Percentiles rank a stretch among this genome's conserved stretches.
Conservation (phyloP, 1,140 invertebrate genomes). For the Scaptomyza pallida region DNA sequence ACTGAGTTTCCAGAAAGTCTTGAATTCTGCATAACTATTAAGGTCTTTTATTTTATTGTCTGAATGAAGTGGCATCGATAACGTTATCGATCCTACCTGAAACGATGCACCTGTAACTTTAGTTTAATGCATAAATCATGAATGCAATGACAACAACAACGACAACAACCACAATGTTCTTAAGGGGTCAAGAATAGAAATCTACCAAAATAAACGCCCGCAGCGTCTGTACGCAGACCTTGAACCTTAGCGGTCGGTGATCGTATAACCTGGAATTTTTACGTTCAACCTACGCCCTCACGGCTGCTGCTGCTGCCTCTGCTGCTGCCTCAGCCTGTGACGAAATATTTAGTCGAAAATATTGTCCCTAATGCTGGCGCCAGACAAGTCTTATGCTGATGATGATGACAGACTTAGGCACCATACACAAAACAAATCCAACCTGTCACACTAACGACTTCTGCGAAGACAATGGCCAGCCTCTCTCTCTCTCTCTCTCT, state of each 20-base stretch:
- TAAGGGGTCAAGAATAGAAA: conserved; percentile 44
- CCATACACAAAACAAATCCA: conserved; percentile 77
- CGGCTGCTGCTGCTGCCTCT: conserved; percentile 9
- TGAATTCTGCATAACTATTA: not conserved
- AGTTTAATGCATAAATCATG: conserved; percentile 68
- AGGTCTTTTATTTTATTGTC: not conserved
- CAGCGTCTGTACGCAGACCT: conserved; percentile 50
- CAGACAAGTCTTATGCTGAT: conserved; percentile 83
- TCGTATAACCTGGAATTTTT: conserved; percentile 16
- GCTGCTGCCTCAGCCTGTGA: conserved; percentile 61
- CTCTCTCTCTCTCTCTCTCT: not conserved
- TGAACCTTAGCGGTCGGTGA: conserved; percentile 25
- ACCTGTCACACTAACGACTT: conserved; percentile 84
- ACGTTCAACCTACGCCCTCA: conserved; percentile 57
- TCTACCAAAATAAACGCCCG: conserved; percentile 77
- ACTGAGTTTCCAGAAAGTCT: not conserved
- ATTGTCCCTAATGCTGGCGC: conserved; percentile 83
- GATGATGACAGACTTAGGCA: conserved; percentile 83
- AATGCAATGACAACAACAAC: conserved; percentile 54
- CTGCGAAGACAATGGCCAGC: conserved; percentile 77
- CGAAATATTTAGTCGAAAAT: conserved; percentile 83
- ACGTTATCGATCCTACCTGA: conserved; percentile 54
- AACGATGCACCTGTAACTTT: conserved; percentile 60
- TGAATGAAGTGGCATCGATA: conserved; percentile 24
- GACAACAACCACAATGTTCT: conserved; percentile 38